phyloP scores from a whole-genome alignment of 2,797 vertebrate species.

The Gymnoscopelus braueri region DNA sequence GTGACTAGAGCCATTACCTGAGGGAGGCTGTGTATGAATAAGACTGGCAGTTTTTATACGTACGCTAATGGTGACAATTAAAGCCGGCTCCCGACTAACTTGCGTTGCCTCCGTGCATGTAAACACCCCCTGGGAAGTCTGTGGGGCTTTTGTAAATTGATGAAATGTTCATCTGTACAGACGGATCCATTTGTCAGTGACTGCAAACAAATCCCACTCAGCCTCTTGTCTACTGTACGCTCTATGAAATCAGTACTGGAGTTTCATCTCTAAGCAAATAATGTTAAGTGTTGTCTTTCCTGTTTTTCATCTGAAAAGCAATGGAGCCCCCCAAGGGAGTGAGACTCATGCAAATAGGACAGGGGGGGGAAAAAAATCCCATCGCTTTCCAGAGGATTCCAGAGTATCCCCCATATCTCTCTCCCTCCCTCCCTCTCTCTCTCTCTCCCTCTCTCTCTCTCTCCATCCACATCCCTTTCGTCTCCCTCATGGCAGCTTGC shows the following conservation, averaged over 20 bases:
- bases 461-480: constrained; percentile 65
- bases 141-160: constrained; percentile 90
- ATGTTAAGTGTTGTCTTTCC: constrained; percentile 95
- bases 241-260: constrained; percentile 89
- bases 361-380: constrained; percentile 83
- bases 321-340: constrained; percentile 90
- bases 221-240: constrained; percentile 87
- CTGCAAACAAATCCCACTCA: constrained; percentile 89
- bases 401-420: constrained; percentile 67
- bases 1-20: constrained; percentile 44
- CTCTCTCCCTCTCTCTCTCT: constrained; percentile 16
- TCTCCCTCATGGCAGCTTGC: constrained; percentile 92
- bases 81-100: constrained; percentile 91
- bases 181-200: constrained; percentile 92
- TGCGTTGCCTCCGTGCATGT: constrained; percentile 87
- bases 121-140: constrained; percentile 88
- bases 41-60: constrained; percentile 70
- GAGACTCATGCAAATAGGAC: constrained; percentile 87
- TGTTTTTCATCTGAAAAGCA: constrained; percentile 91
- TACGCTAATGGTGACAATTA: constrained; percentile 91
- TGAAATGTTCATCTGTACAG: constrained; percentile 91
- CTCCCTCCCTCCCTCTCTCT: constrained; percentile 24
- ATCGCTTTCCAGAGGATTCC: constrained; percentile 85
- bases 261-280: constrained; percentile 98
- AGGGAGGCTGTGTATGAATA: constrained; percentile 61